These are phyloP conservation scores for Ursus arctos DNA, from an alignment of 2,113 vertebrate genomes.

Conservation along the genomic window DNA sequence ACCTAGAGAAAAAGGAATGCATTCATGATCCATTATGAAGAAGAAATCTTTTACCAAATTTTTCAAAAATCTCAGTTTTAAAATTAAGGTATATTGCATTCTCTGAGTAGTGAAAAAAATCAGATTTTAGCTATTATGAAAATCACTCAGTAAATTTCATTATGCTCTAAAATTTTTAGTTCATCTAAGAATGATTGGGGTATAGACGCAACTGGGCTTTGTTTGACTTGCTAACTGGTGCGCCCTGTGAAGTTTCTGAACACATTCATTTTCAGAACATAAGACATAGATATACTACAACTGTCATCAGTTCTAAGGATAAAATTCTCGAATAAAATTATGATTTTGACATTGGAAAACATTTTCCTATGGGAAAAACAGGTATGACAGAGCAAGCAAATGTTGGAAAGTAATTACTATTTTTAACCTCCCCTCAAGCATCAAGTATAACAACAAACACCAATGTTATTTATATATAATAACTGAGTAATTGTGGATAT, in stretches of 20 bases:
- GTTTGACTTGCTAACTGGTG: not conserved
- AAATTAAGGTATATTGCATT: not conserved
- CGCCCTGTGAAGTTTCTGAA: not conserved
- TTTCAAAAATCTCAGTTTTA: not conserved
- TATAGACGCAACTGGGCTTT: not conserved
- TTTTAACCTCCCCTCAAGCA: not conserved
- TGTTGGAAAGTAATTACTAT: not conserved
- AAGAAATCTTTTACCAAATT: not conserved
- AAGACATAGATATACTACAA: not conserved
- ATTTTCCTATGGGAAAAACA: not conserved
- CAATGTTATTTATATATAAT: not conserved
- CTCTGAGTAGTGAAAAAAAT: not conserved
- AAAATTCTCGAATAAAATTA: not conserved
- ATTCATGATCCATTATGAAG: not conserved
- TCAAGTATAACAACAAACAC: not conserved
- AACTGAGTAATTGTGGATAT: not conserved
- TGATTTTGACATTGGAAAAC: conserved; percentile 10
- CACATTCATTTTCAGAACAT: not conserved
- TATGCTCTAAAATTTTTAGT: not conserved
- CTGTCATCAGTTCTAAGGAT: not conserved
- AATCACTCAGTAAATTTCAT: not conserved
- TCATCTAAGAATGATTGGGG: not conserved
- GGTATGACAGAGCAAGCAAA: not conserved
- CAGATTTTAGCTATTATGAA: not conserved
- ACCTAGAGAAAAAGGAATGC: not conserved